These are phyloP conservation scores for Danio albolineatus DNA, from an alignment of 2,797 vertebrate species.

Conservation along the genomic window DNA sequence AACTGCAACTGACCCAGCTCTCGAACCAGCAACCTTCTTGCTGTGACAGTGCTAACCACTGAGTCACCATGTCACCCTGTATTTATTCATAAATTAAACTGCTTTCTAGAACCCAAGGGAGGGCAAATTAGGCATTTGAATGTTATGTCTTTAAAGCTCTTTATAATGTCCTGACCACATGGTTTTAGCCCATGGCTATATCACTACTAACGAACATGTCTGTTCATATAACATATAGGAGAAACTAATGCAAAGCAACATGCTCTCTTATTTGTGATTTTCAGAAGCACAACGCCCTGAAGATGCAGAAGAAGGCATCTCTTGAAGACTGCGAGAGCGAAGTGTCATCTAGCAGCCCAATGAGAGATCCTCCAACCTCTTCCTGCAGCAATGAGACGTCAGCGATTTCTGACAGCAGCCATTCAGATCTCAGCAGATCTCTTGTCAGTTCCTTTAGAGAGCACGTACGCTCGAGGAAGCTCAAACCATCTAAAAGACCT, in stretches of 20 bases:
- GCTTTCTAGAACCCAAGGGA: too few relatives aligned
- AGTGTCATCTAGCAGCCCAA: constrained; percentile 20
- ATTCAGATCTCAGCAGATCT: constrained; percentile 3
- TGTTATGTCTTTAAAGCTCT: neutral
- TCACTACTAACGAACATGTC: neutral
- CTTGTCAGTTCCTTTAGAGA: neutral
- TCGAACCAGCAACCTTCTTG: too few relatives aligned
- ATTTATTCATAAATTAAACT: too few relatives aligned
- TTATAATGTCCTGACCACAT: neutral
- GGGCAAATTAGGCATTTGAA: neutral
- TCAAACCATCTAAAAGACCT: neutral
- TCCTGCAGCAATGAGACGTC: neutral
- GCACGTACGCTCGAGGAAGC: neutral
- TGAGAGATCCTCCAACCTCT: constrained; percentile 1
- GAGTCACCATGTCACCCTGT: too few relatives aligned
- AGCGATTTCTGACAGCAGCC: constrained; percentile 4
- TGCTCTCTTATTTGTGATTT: constrained; percentile 11
- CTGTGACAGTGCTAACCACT: too few relatives aligned
- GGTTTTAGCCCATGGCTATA: neutral
- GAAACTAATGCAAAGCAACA: neutral
- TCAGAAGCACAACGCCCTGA: constrained; percentile 64
- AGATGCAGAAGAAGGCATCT: constrained; percentile 36
- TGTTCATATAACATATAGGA: neutral
- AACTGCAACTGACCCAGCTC: too few relatives aligned
- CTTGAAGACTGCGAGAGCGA: constrained; percentile 37